Evolutionary conservation across 2,888 invertebrate species (phyloP).

Genomic region (Drosophila neonasuta): DNA sequence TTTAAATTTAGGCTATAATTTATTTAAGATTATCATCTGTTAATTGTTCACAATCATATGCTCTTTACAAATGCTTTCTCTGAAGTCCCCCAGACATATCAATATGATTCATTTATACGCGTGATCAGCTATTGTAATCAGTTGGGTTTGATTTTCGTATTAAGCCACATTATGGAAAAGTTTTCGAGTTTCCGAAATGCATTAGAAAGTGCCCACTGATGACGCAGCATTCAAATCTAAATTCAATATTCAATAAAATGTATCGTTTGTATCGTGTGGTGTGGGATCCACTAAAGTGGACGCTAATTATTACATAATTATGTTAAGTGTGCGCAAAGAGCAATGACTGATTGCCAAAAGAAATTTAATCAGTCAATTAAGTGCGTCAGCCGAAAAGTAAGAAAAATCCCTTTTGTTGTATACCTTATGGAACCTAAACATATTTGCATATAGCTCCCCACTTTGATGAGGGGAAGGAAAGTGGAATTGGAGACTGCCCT

Average conservation of each 20-base stretch:
- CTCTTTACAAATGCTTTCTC: slow-evolving; percentile 19
- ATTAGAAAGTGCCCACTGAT: slow-evolving; percentile 61
- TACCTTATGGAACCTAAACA: slow-evolving; percentile 28
- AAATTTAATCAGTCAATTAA: slow-evolving; percentile 44
- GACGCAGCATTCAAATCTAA: slow-evolving; percentile 17
- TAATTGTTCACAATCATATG: slow-evolving; percentile 5
- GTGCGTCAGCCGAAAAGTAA: slow-evolving; percentile 15
- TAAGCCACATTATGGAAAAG: slow-evolving; percentile 54
- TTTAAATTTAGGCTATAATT: neutral
- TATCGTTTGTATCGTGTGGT: slow-evolving; percentile 1
- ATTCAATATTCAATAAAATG: slow-evolving; percentile 5
- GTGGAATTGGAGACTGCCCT: slow-evolving; percentile 2
- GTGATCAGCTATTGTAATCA: slow-evolving; percentile 48
- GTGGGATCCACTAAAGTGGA: slow-evolving; percentile 29
- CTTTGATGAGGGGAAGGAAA: neutral
- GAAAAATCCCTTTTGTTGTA: slow-evolving; percentile 28
- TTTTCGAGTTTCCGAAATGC: slow-evolving; percentile 58
- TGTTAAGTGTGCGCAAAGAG: slow-evolving; percentile 26
- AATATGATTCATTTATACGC: slow-evolving; percentile 44
- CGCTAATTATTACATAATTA: slow-evolving; percentile 58
- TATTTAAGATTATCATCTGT: neutral
- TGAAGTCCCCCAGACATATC: neutral
- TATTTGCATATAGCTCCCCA: slow-evolving; percentile 56
- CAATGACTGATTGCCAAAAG: slow-evolving; percentile 47
- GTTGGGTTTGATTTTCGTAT: slow-evolving; percentile 49